A percentile compares a stretch with the other conserved stretches of the same genome.
Evolutionary conservation across 2,113 vertebrate species (phyloP).

Genomic region (Labrus mixtus): DNA sequence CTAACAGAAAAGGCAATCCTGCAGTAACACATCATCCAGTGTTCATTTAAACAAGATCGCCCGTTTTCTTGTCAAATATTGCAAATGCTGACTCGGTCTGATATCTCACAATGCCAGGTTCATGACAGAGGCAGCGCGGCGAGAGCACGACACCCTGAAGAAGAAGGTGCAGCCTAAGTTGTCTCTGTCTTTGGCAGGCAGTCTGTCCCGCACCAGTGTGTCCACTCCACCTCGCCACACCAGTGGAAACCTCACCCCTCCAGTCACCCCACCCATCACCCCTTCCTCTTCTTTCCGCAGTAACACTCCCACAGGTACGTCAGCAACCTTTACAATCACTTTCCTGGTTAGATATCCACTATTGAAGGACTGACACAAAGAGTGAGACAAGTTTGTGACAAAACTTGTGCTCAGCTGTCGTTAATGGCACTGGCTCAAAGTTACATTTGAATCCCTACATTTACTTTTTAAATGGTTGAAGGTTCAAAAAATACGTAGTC

Average conservation of each 20-base stretch:
- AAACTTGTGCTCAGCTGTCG: too few relatives aligned
- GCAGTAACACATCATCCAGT: neutral
- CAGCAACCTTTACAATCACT: neutral
- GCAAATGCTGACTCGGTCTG: conserved; percentile 2
- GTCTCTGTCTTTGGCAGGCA: conserved; percentile 90
- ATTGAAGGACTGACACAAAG: neutral
- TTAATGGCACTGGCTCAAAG: too few relatives aligned
- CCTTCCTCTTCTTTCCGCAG: conserved; percentile 98
- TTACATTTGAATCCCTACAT: too few relatives aligned
- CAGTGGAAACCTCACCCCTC: conserved; percentile 98
- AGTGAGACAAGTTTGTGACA: too few relatives aligned
- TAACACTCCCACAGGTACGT: conserved; percentile 92
- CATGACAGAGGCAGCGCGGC: conserved; percentile 96
- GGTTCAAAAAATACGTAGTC: too few relatives aligned
- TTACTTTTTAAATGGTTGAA: too few relatives aligned
- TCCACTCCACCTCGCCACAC: conserved; percentile 94
- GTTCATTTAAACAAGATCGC: neutral
- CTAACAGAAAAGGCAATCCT: neutral
- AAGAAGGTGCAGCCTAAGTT: conserved; percentile 97
- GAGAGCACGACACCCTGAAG: conserved; percentile 94
- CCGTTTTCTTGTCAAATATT: neutral
- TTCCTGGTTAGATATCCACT: neutral
- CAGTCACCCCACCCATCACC: conserved; percentile 97
- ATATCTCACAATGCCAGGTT: conserved; percentile 83
- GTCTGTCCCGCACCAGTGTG: conserved; percentile 90